Percentiles rank a stretch among this genome's conserved stretches.
Conservation (phyloP, 2,888 invertebrate species). For the Drosophila peninsularis region DNA sequence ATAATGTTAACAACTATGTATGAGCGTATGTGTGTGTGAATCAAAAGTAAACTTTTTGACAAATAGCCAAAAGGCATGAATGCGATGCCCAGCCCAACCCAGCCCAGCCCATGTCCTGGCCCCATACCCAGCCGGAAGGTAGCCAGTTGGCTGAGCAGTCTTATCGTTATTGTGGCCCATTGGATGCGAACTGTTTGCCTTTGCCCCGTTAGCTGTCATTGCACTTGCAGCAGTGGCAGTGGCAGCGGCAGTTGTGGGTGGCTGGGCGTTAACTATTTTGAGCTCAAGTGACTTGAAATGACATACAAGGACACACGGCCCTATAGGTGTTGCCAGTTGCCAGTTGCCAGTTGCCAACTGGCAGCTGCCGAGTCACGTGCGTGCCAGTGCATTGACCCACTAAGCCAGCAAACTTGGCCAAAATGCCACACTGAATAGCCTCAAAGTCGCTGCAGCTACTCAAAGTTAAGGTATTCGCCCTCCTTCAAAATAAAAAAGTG, state of each 20-base stretch:
- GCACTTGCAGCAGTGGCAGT: conserved; percentile 50
- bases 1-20: conserved; percentile 28
- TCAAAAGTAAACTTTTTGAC: conserved; percentile 66
- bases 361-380: conserved; percentile 64
- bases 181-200: conserved; percentile 51
- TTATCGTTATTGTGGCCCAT: conserved; percentile 61
- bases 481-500: neutral
- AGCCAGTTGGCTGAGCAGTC: conserved; percentile 51
- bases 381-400: conserved; percentile 67
- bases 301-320: conserved; percentile 68
- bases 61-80: conserved; percentile 74
- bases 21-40: conserved; percentile 20
- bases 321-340: conserved; percentile 57
- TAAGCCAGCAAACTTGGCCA: conserved; percentile 50
- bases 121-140: conserved; percentile 56
- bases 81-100: conserved; percentile 27
- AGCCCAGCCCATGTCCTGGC: conserved; percentile 32
- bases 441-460: conserved; percentile 48
- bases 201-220: conserved; percentile 63
- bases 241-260: conserved; percentile 3
- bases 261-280: conserved; percentile 55
- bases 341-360: conserved; percentile 29
- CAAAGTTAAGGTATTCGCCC: conserved; percentile 16
- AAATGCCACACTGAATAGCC: conserved; percentile 45
- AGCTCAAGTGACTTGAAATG: conserved; percentile 75